A percentile compares a stretch with the other conserved stretches of the same genome.
These are phyloP conservation scores for Tetramorium bicarinatum DNA, from an alignment of 2,888 invertebrate genomes.

Conservation along the genomic window DNA sequence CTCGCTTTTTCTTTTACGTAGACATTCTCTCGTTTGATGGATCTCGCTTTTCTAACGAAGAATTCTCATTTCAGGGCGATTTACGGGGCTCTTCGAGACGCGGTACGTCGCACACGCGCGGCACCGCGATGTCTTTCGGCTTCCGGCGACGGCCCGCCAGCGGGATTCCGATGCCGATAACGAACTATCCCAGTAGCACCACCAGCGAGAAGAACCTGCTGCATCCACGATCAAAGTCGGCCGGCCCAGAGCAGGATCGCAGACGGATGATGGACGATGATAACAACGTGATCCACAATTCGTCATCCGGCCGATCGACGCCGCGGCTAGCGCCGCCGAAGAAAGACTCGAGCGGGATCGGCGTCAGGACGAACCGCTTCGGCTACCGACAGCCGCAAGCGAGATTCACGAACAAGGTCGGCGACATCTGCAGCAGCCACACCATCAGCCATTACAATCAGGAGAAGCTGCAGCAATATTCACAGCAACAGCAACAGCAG, in stretches of 20 bases:
- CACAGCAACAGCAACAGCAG: conserved; percentile 73
- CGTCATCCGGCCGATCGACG: conserved; percentile 89
- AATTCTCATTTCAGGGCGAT: conserved; percentile 87
- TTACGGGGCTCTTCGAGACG: conserved; percentile 89
- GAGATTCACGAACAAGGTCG: conserved; percentile 90
- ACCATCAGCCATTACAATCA: conserved; percentile 87
- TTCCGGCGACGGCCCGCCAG: conserved; percentile 90
- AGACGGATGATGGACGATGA: conserved; percentile 83
- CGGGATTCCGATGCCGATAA: conserved; percentile 86
- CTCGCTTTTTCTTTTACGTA: neutral
- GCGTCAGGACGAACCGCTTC: conserved; percentile 91
- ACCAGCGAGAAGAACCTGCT: conserved; percentile 77
- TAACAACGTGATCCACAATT: conserved; percentile 79
- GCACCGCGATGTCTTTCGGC: conserved; percentile 94
- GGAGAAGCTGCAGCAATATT: conserved; percentile 84
- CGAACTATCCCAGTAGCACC: conserved; percentile 56
- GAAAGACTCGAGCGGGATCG: conserved; percentile 89
- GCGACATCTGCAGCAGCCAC: conserved; percentile 88
- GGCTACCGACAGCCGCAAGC: conserved; percentile 91
- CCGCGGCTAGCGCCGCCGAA: conserved; percentile 90
- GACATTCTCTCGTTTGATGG: neutral
- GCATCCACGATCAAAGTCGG: conserved; percentile 86
- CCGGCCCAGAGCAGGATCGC: conserved; percentile 86
- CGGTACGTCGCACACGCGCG: conserved; percentile 88
- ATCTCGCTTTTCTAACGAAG: neutral